Evolutionary conservation across 2,888 invertebrate genomes (phyloP).

Genomic region (Leptogaster cylindrica): DNA sequence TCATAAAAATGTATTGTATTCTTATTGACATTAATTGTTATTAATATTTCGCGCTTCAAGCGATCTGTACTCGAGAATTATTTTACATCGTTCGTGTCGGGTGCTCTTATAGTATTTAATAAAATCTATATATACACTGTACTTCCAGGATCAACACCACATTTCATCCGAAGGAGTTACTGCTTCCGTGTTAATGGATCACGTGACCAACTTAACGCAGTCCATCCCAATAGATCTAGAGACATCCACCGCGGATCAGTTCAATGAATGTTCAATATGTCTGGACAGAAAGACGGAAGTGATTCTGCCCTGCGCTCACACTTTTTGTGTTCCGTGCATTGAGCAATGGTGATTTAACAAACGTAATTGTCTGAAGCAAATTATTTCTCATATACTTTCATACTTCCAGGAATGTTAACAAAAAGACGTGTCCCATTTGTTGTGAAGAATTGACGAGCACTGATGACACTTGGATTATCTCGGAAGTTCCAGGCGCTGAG

Average conservation of each 20-base stretch:
- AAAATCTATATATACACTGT: too few relatives aligned
- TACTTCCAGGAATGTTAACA: slow-evolving; percentile 68
- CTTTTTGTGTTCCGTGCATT: slow-evolving; percentile 74
- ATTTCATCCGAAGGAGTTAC: slow-evolving; percentile 49
- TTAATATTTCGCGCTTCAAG: too few relatives aligned
- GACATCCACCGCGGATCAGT: slow-evolving; percentile 51
- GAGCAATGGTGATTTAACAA: slow-evolving; percentile 68
- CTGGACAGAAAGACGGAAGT: slow-evolving; percentile 73
- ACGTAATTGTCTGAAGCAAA: not conserved
- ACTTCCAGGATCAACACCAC: slow-evolving; percentile 35
- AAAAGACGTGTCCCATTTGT: slow-evolving; percentile 75
- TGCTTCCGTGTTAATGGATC: slow-evolving; percentile 60
- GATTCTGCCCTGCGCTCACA: slow-evolving; percentile 73
- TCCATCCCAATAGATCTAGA: not conserved
- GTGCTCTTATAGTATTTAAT: too few relatives aligned
- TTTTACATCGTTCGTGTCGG: too few relatives aligned
- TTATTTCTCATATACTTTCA: too few relatives aligned
- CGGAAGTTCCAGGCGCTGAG: slow-evolving; percentile 67
- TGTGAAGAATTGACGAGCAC: slow-evolving; percentile 68
- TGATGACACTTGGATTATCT: slow-evolving; percentile 71
- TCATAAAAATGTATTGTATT: too few relatives aligned
- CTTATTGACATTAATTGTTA: too few relatives aligned
- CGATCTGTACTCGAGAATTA: too few relatives aligned
- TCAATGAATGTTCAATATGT: slow-evolving; percentile 74
- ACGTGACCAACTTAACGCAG: slow-evolving; percentile 53